Evolutionary conservation across 1,140 invertebrate genomes (phyloP).

Genomic region (Galleria mellonella): DNA sequence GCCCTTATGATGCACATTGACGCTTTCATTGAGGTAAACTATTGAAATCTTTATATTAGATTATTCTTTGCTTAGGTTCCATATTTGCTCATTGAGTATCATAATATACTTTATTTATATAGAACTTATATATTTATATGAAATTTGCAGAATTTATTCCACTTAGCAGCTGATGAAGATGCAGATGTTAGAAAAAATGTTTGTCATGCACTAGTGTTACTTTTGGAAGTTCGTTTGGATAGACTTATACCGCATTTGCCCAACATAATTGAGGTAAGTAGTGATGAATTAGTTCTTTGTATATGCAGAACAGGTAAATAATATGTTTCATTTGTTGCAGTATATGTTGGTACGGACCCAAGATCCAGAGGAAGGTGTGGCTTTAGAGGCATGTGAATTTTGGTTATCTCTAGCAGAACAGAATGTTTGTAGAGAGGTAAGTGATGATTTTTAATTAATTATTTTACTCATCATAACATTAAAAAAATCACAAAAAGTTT

Average conservation of each 20-base stretch:
- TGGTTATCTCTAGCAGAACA: conserved; percentile 98
- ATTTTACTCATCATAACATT: neutral
- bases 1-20: conserved; percentile 97
- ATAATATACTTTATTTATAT: too few species aligned
- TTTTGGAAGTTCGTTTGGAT: conserved; percentile 97
- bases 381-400: conserved; percentile 98
- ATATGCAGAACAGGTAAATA: too few species aligned
- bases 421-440: conserved; percentile 90
- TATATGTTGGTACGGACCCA: conserved; percentile 98
- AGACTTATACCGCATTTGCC: conserved; percentile 96
- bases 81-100: too few species aligned
- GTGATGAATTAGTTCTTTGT: too few species aligned
- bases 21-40: conserved; percentile 88
- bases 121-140: too few species aligned
- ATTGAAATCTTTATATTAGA: too few species aligned
- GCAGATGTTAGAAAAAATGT: conserved; percentile 96
- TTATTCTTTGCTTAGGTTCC: too few species aligned
- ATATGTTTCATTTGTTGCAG: conserved; percentile 54
- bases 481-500: neutral
- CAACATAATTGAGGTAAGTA: conserved; percentile 91
- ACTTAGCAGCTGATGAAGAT: conserved; percentile 86
- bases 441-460: conserved; percentile 1
- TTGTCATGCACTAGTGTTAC: conserved; percentile 96
- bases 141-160: conserved; percentile 82
- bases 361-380: conserved; percentile 95